Conservation (phyloP, 2,888 invertebrate genomes). For the Troides aeacus region DNA sequence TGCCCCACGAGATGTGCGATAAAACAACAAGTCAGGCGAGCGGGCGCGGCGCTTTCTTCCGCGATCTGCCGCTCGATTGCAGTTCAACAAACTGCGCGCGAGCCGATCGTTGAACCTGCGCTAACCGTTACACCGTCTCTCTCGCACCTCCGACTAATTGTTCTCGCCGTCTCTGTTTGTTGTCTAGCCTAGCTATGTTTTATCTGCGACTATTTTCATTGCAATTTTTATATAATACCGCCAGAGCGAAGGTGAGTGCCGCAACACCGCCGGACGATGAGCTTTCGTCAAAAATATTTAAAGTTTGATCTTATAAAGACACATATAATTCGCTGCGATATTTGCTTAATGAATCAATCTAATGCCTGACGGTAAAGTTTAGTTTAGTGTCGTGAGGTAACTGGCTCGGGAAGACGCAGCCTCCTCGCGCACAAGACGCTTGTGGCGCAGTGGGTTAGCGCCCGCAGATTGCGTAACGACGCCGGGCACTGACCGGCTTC, state of each 20-base stretch:
- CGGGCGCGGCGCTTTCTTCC: slow-evolving; percentile 64
- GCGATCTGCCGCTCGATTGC: slow-evolving; percentile 58
- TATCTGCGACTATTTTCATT: slow-evolving; percentile 53
- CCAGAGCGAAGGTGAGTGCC: not conserved
- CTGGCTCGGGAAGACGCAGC: no score
- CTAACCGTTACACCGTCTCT: slow-evolving; percentile 60
- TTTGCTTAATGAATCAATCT: not conserved
- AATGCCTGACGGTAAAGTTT: not conserved
- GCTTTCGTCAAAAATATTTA: not conserved
- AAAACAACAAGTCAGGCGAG: slow-evolving; percentile 64
- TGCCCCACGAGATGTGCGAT: slow-evolving; percentile 48
- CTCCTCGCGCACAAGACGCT: no score
- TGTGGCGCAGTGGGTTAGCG: slow-evolving; percentile 1
- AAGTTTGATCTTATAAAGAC: not conserved
- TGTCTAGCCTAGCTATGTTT: slow-evolving; percentile 55
- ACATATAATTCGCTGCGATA: not conserved
- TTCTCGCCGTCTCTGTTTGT: slow-evolving; percentile 40
- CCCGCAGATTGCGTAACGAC: slow-evolving; percentile 38
- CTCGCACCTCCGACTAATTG: slow-evolving; percentile 43
- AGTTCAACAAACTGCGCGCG: slow-evolving; percentile 78
- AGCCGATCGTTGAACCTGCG: slow-evolving; percentile 77
- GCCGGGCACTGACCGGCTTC: slow-evolving; percentile 28
- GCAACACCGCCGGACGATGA: not conserved
- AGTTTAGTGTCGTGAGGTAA: slow-evolving; percentile 7
- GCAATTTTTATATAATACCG: slow-evolving; percentile 35